Conservation (phyloP, 1,140 invertebrate genomes). For the Lordiphosa clarofinis region DNA sequence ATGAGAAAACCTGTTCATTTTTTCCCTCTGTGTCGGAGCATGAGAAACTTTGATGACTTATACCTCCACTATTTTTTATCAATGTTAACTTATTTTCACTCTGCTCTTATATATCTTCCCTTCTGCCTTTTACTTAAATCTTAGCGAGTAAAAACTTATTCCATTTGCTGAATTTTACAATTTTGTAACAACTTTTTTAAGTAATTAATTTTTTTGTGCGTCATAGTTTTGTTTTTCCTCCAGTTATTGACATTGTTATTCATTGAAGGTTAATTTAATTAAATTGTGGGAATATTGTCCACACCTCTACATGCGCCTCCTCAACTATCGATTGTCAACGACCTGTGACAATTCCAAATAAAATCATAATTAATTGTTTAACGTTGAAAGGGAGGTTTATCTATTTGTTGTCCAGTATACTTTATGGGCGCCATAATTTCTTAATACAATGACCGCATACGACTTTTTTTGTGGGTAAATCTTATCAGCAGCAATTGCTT, state of each 20-base stretch:
- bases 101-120: too few species aligned
- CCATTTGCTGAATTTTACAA: too few species aligned
- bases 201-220: background rate
- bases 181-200: too few species aligned
- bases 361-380: conserved; percentile 33
- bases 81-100: too few species aligned
- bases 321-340: conserved; percentile 38
- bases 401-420: background rate
- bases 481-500: conserved; percentile 10
- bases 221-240: conserved; percentile 13
- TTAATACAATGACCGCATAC: conserved; percentile 13
- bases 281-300: conserved; percentile 19
- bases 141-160: too few species aligned
- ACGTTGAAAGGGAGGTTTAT: conserved; percentile 20
- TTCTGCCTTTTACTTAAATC: too few species aligned
- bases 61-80: too few species aligned
- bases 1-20: too few species aligned
- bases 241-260: conserved; percentile 42
- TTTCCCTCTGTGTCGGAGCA: too few species aligned
- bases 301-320: too few species aligned
- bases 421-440: conserved; percentile 17
- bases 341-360: conserved; percentile 21
- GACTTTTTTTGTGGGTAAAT: background rate
- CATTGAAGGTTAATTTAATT: conserved; percentile 71
- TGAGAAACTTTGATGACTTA: too few species aligned